Percentiles rank a stretch among this genome's conserved stretches.
Conservation (phyloP, 2,888 invertebrate species). For the Netelia inedita region DNA sequence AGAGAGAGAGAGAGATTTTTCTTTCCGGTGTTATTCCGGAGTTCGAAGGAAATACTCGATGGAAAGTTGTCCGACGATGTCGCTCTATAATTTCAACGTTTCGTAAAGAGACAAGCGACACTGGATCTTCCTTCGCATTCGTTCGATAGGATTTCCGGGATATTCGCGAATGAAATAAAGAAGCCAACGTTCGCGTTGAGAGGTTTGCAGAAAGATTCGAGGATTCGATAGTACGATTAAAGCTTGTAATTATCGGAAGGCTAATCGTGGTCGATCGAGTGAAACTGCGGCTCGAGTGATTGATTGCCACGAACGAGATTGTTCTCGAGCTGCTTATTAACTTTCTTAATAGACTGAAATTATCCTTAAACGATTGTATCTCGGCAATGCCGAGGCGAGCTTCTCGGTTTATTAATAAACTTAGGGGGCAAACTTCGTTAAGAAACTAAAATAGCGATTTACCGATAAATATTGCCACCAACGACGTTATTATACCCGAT, state of each 20-base stretch:
- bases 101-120: too few species aligned
- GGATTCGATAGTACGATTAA: conserved; percentile 69
- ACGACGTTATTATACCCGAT: conserved; percentile 22
- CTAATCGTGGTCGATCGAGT: conserved; percentile 65
- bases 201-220: conserved; percentile 47
- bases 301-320: conserved; percentile 56
- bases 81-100: too few species aligned
- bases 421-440: conserved; percentile 21
- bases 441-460: conserved; percentile 45
- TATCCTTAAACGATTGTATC: conserved; percentile 64
- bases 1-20: too few species aligned
- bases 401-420: conserved; percentile 47
- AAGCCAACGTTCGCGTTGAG: not conserved
- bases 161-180: not conserved
- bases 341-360: conserved; percentile 70
- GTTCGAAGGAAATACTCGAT: too few species aligned
- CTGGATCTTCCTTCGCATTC: too few species aligned
- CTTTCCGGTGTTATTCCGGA: too few species aligned
- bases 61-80: too few species aligned
- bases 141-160: not conserved
- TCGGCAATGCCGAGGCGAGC: not conserved
- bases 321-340: conserved; percentile 65
- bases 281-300: conserved; percentile 53
- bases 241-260: conserved; percentile 70
- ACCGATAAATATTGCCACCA: conserved; percentile 46